Evolutionary conservation across 2,888 invertebrate genomes (phyloP), one percentile per base, ranked within the genome.

Genomic region (Petrolisthes manimaculis): DNA sequence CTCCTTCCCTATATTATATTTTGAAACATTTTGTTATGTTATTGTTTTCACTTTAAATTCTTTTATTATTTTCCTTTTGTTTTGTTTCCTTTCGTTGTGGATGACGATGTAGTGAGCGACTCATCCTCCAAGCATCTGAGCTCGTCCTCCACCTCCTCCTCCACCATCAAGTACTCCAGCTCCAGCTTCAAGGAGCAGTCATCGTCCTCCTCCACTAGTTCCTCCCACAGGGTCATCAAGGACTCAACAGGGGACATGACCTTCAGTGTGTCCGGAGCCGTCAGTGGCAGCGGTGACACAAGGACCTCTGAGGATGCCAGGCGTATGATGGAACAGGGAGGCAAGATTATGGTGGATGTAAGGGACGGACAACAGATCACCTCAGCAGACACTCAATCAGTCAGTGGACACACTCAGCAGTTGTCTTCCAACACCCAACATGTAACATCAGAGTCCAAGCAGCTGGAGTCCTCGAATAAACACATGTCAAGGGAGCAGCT

Each of bases 211-310:
- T 78, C 86, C 67, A 77, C 83, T 9, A 75, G 21, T 77, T 82
- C 86, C 24, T 53, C 21, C 54, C n/a, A 83, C n/a, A 51, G 54
- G 75, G 12, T 71, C 12, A 88, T 24, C n/a, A 80, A 84, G 80
- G 88, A 88, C 79, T 87, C 86, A 18, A 69, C 55, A 55, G 61
- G 77, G 6, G 61, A 78, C 12, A 71, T 37, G 8, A 61, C 78
- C 51, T 69, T 84, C 69, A 88, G 81, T 24, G 71, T 81, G 37
- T 84, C 81, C 12, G 88, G 88, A 18, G 75, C 54, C 71, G 53
- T 56, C 67, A 24, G n/a, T 54, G 79, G 81, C 51, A 37, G 74
- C n/a, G 53, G 71, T 9, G 78, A 78, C 37, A 53, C 67, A 5
- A 75, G 37, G 21, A 61, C 37, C 12, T 12, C 74, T 9, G 21